Evolutionary conservation across 2,113 vertebrate species (phyloP), one percentile per base, ranked within the genome.

Genomic region (Phaethornis superciliosus): DNA sequence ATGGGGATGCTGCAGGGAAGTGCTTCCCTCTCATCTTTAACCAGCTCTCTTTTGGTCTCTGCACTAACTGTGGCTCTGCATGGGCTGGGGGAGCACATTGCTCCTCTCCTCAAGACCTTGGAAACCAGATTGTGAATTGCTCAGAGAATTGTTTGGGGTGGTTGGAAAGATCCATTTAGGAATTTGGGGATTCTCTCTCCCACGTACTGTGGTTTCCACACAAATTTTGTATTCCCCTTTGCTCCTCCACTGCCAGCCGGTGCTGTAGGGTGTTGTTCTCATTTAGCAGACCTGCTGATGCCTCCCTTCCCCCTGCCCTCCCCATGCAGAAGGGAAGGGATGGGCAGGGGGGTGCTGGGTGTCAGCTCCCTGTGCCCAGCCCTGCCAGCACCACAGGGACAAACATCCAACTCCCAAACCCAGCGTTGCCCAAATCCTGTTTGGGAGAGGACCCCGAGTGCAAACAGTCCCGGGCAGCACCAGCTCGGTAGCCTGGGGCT

Each of bases 321-420:
- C 62, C 0, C 6, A 47, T 2, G 13, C 58, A 85, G 69, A 33
- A 82, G 55, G 64, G 3, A 60, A 75, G 49, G 54, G 58, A 17
- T 42, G 69, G 52, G 40, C 56, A 79, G 32, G 1, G 6, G 40
- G 33, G 46, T 51, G 65, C 72, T 27, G 37, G 3, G 12, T 22
- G 44, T 15, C 79, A 0, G 0, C 37, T 85, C 0, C 0, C 11
- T 20, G 49, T 55, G 33, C 65, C 1, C 6, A 17, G 28, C 77
- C 69, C 59, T 62, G 7, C 18, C 70, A 69, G 35, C n/a, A 35
- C 12, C 65, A 4, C 7, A 87, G 72, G 3, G 7, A 56, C 69
- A 70, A 80, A 20, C 3, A 1, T 24, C 27, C 78, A 19, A 0
- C 56, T 68, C 35, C 7, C 87, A 71, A 80, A 79, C 6, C 24